Conservation (phyloP, 2,888 invertebrate genomes). For the Cyclophora punctaria region DNA sequence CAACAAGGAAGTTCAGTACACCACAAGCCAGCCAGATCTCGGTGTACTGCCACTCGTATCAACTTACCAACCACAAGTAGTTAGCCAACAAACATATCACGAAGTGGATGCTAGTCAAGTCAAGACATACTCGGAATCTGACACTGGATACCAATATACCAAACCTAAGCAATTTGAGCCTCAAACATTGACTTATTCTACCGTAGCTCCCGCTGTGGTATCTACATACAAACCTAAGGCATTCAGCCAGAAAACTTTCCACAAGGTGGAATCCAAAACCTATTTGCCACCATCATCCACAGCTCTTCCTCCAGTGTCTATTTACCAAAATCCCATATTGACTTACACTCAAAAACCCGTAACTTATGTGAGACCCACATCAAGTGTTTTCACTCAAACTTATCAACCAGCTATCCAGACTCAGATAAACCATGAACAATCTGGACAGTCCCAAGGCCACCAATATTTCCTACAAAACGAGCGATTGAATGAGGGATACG, state of each 20-base stretch:
- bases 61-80: slow-evolving; percentile 43
- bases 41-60: slow-evolving; percentile 31
- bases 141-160: slow-evolving; percentile 42
- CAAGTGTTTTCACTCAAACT: slow-evolving; percentile 44
- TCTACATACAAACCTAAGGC: slow-evolving; percentile 49
- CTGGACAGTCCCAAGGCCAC: slow-evolving; percentile 37
- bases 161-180: slow-evolving; percentile 44
- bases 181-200: slow-evolving; percentile 36
- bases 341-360: slow-evolving; percentile 46
- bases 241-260: slow-evolving; percentile 54
- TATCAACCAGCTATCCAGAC: slow-evolving; percentile 47
- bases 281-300: slow-evolving; percentile 42
- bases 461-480: slow-evolving; percentile 34
- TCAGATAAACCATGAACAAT: slow-evolving; percentile 42
- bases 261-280: slow-evolving; percentile 44
- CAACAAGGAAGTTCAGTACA: slow-evolving; percentile 29
- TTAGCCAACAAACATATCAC: slow-evolving; percentile 48
- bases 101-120: slow-evolving; percentile 42
- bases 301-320: slow-evolving; percentile 8
- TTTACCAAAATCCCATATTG: slow-evolving; percentile 53
- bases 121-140: slow-evolving; percentile 34
- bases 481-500: slow-evolving; percentile 42
- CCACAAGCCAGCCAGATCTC: slow-evolving; percentile 32
- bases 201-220: slow-evolving; percentile 34
- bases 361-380: slow-evolving; percentile 43